Evolutionary conservation across 37 sponge, comb jelly and placozoan genomes (phyloP).

Genomic region (Bolinopsis microptera): DNA sequence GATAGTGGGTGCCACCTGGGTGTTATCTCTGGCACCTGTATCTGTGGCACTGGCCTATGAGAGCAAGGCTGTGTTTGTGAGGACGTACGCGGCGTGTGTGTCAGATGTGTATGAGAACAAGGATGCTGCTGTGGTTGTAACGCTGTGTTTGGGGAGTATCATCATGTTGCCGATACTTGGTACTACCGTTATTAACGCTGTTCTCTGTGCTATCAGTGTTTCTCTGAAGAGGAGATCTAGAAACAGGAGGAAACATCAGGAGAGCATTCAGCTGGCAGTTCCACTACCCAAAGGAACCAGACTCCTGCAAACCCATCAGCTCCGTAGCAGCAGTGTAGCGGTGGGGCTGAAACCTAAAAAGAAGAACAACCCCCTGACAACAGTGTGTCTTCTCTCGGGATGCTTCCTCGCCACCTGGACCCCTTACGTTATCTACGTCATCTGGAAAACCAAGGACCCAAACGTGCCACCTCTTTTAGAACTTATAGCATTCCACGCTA

Average conservation of each 20-base stretch:
- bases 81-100: neutral
- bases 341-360: neutral
- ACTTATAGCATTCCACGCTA: neutral
- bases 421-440: neutral
- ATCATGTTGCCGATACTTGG: neutral
- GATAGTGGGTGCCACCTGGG: neutral
- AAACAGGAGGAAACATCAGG: neutral
- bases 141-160: neutral
- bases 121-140: neutral
- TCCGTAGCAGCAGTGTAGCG: neutral
- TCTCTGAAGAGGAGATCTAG: neutral
- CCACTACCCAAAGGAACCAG: neutral
- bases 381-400: conserved; percentile 16
- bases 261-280: neutral
- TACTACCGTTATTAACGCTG: neutral
- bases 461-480: neutral
- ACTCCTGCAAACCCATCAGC: neutral
- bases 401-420: neutral
- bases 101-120: neutral
- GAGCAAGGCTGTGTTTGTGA: neutral
- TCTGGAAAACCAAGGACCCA: neutral
- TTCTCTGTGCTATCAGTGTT: neutral
- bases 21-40: neutral
- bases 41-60: neutral
- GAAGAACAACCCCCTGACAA: neutral